A percentile compares a stretch with the other conserved stretches of the same genome.
Evolutionary conservation across 2,113 vertebrate species (phyloP).

Genomic region (Heterotilapia buettikoferi): DNA sequence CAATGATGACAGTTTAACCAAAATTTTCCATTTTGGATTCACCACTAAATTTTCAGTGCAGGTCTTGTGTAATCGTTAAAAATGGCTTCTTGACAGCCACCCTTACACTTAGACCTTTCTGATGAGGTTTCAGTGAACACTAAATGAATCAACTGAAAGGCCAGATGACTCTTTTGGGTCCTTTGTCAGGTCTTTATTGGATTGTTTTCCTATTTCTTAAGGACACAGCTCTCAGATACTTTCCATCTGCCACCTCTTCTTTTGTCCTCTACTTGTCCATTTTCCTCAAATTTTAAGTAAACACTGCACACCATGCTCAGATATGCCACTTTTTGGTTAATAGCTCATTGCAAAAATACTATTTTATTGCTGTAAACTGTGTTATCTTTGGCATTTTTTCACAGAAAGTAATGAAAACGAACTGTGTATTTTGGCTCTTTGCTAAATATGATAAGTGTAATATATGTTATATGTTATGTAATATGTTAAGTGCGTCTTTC

Average conservation of each 20-base stretch:
- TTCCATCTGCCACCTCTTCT: neutral
- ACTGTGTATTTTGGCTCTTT: neutral
- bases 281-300: neutral
- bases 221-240: neutral
- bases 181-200: neutral
- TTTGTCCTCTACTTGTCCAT: neutral
- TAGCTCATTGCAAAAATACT: neutral
- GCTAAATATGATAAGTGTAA: neutral
- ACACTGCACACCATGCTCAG: neutral
- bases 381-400: neutral
- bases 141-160: neutral
- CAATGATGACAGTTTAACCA: neutral
- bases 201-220: neutral
- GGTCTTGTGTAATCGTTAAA: neutral
- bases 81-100: neutral
- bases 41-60: neutral
- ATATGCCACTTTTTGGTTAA: neutral
- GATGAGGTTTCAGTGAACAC: neutral
- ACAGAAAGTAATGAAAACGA: neutral
- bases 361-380: neutral
- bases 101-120: neutral
- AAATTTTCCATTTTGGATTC: neutral
- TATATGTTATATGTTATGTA: neutral
- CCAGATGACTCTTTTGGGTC: neutral
- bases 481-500: neutral